Evolutionary conservation across 2,888 invertebrate genomes (phyloP).

Genomic region (Heliconius charithonia): DNA sequence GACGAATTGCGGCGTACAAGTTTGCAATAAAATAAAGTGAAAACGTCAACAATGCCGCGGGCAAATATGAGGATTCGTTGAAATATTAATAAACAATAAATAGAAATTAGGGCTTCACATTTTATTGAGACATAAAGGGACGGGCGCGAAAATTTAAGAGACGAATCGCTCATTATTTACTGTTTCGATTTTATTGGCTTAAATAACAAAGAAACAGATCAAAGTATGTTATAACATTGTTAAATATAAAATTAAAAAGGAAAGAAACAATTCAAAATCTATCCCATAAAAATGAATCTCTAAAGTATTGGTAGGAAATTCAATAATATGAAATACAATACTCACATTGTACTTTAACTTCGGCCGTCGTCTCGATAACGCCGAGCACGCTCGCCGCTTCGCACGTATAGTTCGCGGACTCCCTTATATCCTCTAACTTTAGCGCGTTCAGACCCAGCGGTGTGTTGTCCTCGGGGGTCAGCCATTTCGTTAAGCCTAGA

Average conservation of each 20-base stretch:
- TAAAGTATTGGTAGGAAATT: constrained; percentile 1
- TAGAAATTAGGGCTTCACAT: constrained; percentile 23
- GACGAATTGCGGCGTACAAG: constrained; percentile 8
- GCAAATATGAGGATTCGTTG: constrained; percentile 31
- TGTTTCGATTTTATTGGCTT: neutral
- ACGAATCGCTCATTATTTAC: neutral
- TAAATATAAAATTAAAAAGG: neutral
- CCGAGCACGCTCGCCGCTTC: constrained; percentile 97
- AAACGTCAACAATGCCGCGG: constrained; percentile 34
- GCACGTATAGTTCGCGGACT: constrained; percentile 98
- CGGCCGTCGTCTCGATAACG: constrained; percentile 93
- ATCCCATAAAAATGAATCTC: neutral
- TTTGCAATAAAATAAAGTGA: constrained; percentile 16
- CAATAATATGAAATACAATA: constrained; percentile 43
- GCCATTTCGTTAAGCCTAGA: constrained; percentile 88
- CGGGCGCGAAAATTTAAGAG: neutral
- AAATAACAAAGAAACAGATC: neutral
- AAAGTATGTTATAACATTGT: neutral
- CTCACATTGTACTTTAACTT: constrained; percentile 98
- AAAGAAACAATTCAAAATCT: neutral
- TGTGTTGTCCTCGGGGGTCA: constrained; percentile 94
- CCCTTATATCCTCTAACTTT: constrained; percentile 92
- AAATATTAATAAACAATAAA: constrained; percentile 39
- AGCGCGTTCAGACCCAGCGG: constrained; percentile 94
- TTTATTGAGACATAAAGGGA: constrained; percentile 19